Base-by-base conservation (phyloP, 2,113 vertebrate species). In the Chauna torquata region DNA sequence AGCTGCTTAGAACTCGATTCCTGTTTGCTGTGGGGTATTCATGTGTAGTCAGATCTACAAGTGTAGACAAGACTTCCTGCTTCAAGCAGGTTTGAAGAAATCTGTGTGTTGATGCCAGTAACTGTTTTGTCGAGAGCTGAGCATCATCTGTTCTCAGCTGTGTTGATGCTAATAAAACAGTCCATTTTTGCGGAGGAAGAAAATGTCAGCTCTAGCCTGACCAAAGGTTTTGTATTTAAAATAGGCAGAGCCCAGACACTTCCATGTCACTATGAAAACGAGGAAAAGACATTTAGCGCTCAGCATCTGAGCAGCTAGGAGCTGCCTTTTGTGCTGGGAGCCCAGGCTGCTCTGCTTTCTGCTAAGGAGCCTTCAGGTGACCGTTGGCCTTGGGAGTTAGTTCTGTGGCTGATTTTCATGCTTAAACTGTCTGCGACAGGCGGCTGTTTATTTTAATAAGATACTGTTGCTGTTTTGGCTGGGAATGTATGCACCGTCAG, bases 161-260 rank as follows among this genome's bases (percentile, higher is more conserved):
- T 65, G 69, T 70, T 86, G 88, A 38, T 57, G 30, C 66, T 80
- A 32, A 54, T 45, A 81, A 52, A 92, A 8, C 40, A 34, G 62
- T 4, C 8, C 27, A 0, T 74, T 80, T 83, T 82, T 79, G 38
- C 81, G 49, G 25, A 45, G 76, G 82, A 92, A 54, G 80, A 70
- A 64, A 92, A 58, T 61, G 16, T 90, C 88, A 75, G 88, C 86
- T 90, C 71, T 79, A 83, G 58, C 88, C 74, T 75, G 92, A 88
- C 13, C 65, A 57, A 78, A 81, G 90, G 69, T 70, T 90, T 71
- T 80, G 54, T 96, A 9, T 86, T 94, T 45, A 28, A 45, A 28
- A 15, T 68, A 57, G 75, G 49, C 30, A 25, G 74, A 80, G 87
- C 78, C 8, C 9, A 14, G 40, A 19, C 1, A 40, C 87, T 92